Conservation (phyloP, 2,888 invertebrate genomes). For the Himalopsyche tibetana region DNA sequence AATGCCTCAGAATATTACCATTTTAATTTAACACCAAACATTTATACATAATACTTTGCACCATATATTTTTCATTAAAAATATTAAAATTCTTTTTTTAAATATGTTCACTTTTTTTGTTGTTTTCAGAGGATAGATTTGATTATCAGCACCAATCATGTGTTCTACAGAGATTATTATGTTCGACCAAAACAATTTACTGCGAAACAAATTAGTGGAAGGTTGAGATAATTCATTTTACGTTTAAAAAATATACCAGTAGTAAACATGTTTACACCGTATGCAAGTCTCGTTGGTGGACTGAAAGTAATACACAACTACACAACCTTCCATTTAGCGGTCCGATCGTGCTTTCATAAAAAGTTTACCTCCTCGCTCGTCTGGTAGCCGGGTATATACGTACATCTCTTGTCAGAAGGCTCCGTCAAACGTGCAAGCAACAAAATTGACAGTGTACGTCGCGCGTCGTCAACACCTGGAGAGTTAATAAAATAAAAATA, state of each 20-base stretch:
- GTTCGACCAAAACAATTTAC: neutral
- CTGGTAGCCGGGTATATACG: conserved; percentile 53
- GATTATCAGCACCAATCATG: too few species aligned
- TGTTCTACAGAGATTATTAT: neutral
- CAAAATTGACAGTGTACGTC: conserved; percentile 49
- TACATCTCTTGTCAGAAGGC: conserved; percentile 56
- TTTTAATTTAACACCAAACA: too few species aligned
- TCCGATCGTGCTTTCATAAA: neutral
- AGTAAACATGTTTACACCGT: conserved; percentile 64
- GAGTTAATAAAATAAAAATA: neutral
- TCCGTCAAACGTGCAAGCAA: conserved; percentile 51
- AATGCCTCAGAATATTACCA: too few species aligned
- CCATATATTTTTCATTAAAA: too few species aligned
- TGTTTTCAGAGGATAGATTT: too few species aligned
- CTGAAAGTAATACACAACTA: neutral
- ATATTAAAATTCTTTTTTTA: too few species aligned
- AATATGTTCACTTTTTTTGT: too few species aligned
- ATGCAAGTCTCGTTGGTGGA: conserved; percentile 48
- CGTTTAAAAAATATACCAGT: conserved; percentile 49
- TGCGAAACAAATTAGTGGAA: neutral
- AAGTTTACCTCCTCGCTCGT: conserved; percentile 44
- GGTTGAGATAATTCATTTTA: conserved; percentile 24
- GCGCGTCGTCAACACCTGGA: conserved; percentile 39
- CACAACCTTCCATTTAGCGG: neutral
- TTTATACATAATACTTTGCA: too few species aligned